phyloP scores from a whole-genome alignment of 2,888 invertebrate genomes.

The Leistus spinibarbis region DNA sequence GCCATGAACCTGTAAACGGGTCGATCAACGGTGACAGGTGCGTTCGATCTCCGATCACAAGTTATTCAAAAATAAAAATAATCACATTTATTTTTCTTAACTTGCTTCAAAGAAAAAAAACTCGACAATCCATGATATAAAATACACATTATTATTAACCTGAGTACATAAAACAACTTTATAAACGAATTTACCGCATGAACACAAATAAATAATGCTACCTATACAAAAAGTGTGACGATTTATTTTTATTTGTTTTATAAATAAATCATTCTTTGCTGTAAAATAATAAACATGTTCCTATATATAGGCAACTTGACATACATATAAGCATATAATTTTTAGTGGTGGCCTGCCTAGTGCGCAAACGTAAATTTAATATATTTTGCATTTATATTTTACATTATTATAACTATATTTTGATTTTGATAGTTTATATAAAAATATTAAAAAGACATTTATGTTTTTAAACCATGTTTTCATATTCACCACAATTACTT shows the following conservation, averaged over 20 bases:
- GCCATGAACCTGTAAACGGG: neutral
- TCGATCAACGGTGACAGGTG: slow-evolving; percentile 9
- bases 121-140: neutral
- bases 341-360: neutral
- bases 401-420: no score
- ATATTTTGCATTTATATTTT: no score
- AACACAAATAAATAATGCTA: no score
- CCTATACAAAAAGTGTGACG: no score
- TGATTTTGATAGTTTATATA: no score
- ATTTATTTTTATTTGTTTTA: neutral
- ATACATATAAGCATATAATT: neutral
- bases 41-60: neutral
- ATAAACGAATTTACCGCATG: neutral
- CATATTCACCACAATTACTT: no score
- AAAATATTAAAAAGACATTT: no score
- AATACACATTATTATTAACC: neutral
- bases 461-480: no score
- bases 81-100: neutral
- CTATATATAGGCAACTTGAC: neutral
- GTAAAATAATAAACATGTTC: neutral
- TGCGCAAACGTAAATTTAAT: neutral
- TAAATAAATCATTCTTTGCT: neutral
- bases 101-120: neutral
- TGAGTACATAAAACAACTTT: neutral
- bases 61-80: neutral